These are phyloP conservation scores for Samia ricini DNA, from an alignment of 1,140 invertebrate species.

Conservation along the genomic window DNA sequence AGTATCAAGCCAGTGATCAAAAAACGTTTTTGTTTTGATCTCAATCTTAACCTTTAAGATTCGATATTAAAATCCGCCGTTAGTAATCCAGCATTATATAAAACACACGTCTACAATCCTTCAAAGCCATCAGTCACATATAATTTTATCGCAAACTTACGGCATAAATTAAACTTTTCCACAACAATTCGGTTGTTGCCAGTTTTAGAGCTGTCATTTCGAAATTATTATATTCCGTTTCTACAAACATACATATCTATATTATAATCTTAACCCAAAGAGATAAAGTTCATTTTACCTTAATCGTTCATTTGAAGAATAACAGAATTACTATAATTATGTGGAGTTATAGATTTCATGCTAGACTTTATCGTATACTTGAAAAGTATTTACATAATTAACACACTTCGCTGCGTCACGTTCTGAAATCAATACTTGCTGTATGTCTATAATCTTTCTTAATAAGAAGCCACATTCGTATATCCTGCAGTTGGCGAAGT, in stretches of 20 bases:
- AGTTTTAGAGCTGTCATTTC: slow-evolving; percentile 50
- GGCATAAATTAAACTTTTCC: slow-evolving; percentile 58
- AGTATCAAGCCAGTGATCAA: no score
- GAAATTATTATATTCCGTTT: slow-evolving; percentile 22
- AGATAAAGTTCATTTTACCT: not conserved
- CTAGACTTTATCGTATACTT: no score
- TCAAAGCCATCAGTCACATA: slow-evolving; percentile 26
- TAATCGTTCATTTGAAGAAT: not conserved
- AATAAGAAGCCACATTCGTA: no score
- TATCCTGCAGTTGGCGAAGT: no score
- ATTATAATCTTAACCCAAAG: not conserved
- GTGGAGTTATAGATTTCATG: no score
- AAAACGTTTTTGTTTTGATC: no score
- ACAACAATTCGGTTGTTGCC: slow-evolving; percentile 56
- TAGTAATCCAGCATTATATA: not conserved
- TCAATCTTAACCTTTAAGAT: no score
- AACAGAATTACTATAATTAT: not conserved
- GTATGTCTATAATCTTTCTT: no score
- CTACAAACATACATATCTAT: not conserved
- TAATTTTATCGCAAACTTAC: slow-evolving; percentile 52
- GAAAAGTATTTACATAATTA: no score
- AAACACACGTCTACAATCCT: not conserved
- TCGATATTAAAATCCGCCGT: not conserved
- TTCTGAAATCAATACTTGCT: no score
- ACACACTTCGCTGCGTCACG: no score